phyloP scores from a whole-genome alignment of 1,140 invertebrate genomes.

The Musca vetustissima region DNA sequence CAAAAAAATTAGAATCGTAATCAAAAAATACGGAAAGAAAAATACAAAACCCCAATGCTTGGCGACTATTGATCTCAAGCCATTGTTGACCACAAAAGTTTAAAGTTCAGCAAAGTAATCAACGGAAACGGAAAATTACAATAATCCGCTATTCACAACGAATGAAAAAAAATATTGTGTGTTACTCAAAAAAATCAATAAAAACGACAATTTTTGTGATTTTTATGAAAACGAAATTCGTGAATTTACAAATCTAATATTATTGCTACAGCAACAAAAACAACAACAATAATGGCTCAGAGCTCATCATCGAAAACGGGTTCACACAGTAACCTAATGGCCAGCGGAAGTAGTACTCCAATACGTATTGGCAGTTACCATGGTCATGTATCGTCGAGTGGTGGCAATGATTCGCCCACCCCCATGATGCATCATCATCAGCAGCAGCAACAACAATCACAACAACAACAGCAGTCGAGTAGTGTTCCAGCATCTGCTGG shows the following conservation, averaged over 20 bases:
- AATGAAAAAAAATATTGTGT: conserved; percentile 8
- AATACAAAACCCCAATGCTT: too few relatives aligned
- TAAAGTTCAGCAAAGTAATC: too few relatives aligned
- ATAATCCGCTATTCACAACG: too few relatives aligned
- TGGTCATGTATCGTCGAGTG: conserved; percentile 34
- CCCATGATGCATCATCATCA: conserved; percentile 40
- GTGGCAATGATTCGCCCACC: conserved; percentile 28
- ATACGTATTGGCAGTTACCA: conserved; percentile 41
- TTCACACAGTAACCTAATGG: conserved; percentile 19
- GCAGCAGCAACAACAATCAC: conserved; percentile 32
- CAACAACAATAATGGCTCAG: conserved; percentile 20
- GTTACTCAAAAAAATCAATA: neutral
- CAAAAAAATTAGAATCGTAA: too few relatives aligned
- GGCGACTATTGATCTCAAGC: too few relatives aligned
- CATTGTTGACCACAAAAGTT: too few relatives aligned
- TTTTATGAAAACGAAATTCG: too few relatives aligned
- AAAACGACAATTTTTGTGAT: too few relatives aligned
- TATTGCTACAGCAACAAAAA: too few relatives aligned
- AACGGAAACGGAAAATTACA: too few relatives aligned
- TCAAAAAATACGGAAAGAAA: too few relatives aligned
- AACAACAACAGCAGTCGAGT: conserved; percentile 40
- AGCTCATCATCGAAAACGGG: conserved; percentile 2
- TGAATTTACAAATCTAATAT: too few relatives aligned
- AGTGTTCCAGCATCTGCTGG: conserved; percentile 31
- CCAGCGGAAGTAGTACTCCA: conserved; percentile 39